These are phyloP conservation scores for Pogonophryne albipinna DNA, from an alignment of 2,797 vertebrate genomes.

Conservation along the genomic window DNA sequence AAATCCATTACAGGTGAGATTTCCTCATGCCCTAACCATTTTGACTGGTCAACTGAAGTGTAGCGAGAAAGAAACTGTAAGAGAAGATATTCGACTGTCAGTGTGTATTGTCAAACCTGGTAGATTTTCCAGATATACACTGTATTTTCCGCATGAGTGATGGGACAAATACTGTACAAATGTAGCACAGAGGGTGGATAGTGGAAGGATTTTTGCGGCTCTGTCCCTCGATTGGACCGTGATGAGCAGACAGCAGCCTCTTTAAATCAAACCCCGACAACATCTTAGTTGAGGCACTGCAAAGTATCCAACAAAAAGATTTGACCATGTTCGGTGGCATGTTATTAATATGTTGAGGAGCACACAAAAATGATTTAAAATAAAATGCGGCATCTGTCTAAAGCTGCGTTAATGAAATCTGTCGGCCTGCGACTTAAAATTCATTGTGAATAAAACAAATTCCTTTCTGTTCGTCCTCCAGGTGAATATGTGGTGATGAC, in stretches of 20 bases:
- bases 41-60: not conserved
- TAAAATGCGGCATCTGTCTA: conserved; percentile 27
- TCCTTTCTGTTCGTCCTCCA: conserved; percentile 70
- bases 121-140: not conserved
- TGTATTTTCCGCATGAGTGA: conserved; percentile 8
- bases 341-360: conserved; percentile 3
- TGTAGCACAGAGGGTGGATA: not conserved
- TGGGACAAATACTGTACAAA: not conserved
- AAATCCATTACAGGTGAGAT: conserved; percentile 95
- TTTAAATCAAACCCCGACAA: conserved; percentile 39
- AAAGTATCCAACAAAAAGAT: conserved; percentile 28
- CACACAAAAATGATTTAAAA: not conserved
- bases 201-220: not conserved
- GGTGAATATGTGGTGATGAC: conserved; percentile 99
- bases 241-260: conserved; percentile 19
- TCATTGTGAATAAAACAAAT: conserved; percentile 46
- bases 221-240: conserved; percentile 17
- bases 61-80: conserved; percentile 3
- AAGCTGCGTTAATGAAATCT: conserved; percentile 29
- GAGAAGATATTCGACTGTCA: conserved; percentile 1
- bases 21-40: not conserved
- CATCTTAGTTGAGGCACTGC: conserved; percentile 24
- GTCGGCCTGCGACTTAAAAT: conserved; percentile 17
- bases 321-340: conserved; percentile 4
- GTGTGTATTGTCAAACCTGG: not conserved